Base-by-base conservation (phyloP, 1,140 invertebrate species). In the Drosophila pachea region DNA sequence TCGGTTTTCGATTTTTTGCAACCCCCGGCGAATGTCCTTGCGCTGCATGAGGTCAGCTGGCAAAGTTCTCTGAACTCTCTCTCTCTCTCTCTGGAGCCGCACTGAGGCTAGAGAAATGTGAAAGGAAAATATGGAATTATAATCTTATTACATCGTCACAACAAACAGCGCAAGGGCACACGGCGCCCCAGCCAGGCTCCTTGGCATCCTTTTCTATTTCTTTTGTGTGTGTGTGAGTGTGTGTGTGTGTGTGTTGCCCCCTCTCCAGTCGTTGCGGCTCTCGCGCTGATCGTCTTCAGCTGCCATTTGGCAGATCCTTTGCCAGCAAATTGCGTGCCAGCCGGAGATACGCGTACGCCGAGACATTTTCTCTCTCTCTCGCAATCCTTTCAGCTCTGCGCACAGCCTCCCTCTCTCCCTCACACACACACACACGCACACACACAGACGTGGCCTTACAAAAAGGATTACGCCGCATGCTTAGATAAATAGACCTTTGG, bases 61-160 rank as follows among this genome's bases (percentile, higher is more conserved):
- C 50, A 78, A 84, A 73, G 68, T 84, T 79, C 48, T 31, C 32
- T 76, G 73, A 76, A 79, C 69, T 77, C 74, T n/a, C n/a, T n/a
- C n/a, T n/a, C n/a, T n/a, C n/a, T n/a, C n/a, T n/a, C n/a, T 53
- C 22, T 22, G 22, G 22, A 22, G 59, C 54, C 54, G 6, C 7
- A 16, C 43, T 36, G 40, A 50, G 16, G 35, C 6, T 22, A 22
- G 36, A 59, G 66, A 49, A 75, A 74, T 62, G 45, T 43, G 33
- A 69, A 62, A 53, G 56, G 45, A 84, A 74, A 73, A 76, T 83
- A 83, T 83, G 79, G 59, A 83, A 83, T 84, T 86, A 83, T 83
- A 83, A 83, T 83, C 79, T 84, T 84, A 83, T 83, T 83, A 83
- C 79, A 83, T 86, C 81, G 76, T 86, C 81, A 84, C 81, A 83